Evolutionary conservation across 2,113 vertebrate species (phyloP), one percentile per base, ranked within the genome.

Genomic region (Alligator mississippiensis): DNA sequence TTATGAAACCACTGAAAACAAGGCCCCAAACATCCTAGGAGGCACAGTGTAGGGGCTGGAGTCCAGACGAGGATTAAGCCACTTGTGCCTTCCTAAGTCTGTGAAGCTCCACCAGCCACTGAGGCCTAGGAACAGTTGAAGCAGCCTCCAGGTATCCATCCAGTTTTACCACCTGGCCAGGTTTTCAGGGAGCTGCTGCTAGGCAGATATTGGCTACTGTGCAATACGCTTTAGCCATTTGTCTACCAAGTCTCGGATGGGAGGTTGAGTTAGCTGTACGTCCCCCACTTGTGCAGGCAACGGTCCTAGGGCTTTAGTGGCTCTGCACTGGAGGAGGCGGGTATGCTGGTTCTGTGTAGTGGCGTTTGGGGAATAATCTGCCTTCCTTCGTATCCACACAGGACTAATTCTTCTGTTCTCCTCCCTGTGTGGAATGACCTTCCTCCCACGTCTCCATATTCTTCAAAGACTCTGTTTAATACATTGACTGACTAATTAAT

Each of bases 41-140:
- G n/a, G 55, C 30, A 59, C 62, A 72, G 84, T 84, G n/a, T 58
- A 78, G 92, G 84, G 78, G 79, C 85, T 61, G 34, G 84, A 4
- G 47, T 64, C 9, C 3, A 60, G 61, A 34, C 64, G 87, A 59
- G 6, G 77, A 77, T 82, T 47, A 47, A 47, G 77, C 19, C 68
- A 57, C 77, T 89, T 25, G 55, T 77, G 61, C 54, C 54, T 80
- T 76, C n/a, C 66, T 66, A 19, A 77, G 22, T 0, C 0, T 30
- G 1, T 18, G n/a, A 28, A 34, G 66, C 17, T 19, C 30, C 19
- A 10, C 34, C n/a, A 30, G 17, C 17, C 66, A 34, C 16, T 70
- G 9, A 30, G 64, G 64, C 28, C 30, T 68, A n/a, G 14, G 28
- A 68, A 30, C 28, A 68, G 16, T 68, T 68, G 30, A n/a, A 27